Evolutionary conservation across 2,113 vertebrate genomes (phyloP).

Genomic region (Xyrauchen texanus): DNA sequence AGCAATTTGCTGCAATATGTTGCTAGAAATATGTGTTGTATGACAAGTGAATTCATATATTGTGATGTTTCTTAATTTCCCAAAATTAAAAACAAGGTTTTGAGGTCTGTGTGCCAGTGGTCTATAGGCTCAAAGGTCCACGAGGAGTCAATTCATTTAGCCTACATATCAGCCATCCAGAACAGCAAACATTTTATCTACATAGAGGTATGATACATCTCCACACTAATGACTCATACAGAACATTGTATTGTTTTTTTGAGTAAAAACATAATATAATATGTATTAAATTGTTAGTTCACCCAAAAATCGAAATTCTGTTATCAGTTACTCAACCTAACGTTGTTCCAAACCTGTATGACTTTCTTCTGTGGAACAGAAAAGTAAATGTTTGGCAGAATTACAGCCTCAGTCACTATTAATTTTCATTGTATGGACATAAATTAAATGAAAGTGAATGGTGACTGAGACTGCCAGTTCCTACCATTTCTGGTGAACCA

Average conservation of each 20-base stretch:
- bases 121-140: constrained; percentile 56
- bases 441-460: too few species aligned
- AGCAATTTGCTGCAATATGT: not conserved
- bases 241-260: not conserved
- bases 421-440: too few species aligned
- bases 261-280: too few species aligned
- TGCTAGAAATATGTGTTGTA: not conserved
- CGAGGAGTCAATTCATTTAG: constrained; percentile 58
- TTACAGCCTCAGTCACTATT: too few species aligned
- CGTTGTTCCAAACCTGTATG: too few species aligned
- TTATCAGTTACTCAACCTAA: too few species aligned
- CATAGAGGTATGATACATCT: constrained; percentile 27
- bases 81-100: constrained; percentile 39
- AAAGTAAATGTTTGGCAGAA: too few species aligned
- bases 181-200: constrained; percentile 55
- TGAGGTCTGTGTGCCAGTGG: constrained; percentile 59
- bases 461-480: too few species aligned
- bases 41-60: not conserved
- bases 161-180: constrained; percentile 56
- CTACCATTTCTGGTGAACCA: not conserved
- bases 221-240: not conserved
- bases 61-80: not conserved
- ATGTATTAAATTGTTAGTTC: too few species aligned
- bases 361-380: too few species aligned
- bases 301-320: too few species aligned